Percentiles rank a stretch among this genome's conserved stretches.
Evolutionary conservation across 30 jellyfish, hydroid and myxozoan species (phyloP).

Genomic region (Turritopsis rubra): DNA sequence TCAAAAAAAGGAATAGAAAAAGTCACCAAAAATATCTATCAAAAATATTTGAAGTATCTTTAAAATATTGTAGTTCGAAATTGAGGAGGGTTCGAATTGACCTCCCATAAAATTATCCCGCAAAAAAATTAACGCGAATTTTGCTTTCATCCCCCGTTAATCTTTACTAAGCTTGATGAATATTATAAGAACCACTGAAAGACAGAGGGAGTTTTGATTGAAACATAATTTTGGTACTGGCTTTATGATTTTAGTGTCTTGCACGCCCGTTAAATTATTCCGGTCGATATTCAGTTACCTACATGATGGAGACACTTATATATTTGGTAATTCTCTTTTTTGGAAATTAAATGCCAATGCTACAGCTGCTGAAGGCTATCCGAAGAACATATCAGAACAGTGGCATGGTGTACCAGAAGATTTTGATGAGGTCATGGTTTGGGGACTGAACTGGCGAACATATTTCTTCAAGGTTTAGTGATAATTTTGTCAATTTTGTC

Average conservation of each 20-base stretch:
- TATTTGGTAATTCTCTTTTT: conserved; percentile 30
- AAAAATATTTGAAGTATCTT: no score
- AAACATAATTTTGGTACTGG: not conserved
- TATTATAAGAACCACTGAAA: no score
- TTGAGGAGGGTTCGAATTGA: no score
- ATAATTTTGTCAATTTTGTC: not conserved
- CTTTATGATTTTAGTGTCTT: not conserved
- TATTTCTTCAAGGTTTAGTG: conserved; percentile 82
- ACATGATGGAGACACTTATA: conserved; percentile 57
- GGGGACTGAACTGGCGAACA: conserved; percentile 66
- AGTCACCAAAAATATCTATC: no score
- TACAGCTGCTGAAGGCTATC: conserved; percentile 47
- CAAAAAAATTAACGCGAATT: no score
- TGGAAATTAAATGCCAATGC: conserved; percentile 47
- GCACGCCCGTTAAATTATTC: not conserved
- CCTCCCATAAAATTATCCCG: no score
- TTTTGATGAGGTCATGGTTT: conserved; percentile 65
- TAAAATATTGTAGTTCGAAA: no score
- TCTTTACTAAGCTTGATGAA: not conserved
- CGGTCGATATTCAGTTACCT: conserved; percentile 63
- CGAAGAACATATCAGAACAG: conserved; percentile 24
- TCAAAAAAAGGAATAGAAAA: no score
- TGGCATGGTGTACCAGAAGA: conserved; percentile 51
- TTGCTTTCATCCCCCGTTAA: no score
- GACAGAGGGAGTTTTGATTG: no score